Conservation (phyloP, 2,113 vertebrate species). For the Ptilonorhynchus violaceus region DNA sequence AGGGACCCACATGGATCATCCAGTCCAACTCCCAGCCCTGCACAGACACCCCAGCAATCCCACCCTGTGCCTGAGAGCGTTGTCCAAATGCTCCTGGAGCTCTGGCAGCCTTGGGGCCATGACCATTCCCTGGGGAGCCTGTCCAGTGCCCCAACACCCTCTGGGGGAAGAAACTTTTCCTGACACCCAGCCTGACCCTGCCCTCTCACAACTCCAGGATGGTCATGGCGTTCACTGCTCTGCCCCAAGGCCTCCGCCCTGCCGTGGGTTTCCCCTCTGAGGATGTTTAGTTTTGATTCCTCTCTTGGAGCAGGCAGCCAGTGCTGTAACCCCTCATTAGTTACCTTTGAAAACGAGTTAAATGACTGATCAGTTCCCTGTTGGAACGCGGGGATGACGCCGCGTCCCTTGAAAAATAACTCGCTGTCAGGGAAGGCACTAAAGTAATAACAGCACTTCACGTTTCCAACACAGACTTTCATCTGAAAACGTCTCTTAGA, state of each 20-base stretch:
- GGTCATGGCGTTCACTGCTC: not conserved
- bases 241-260: not conserved
- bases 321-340: not conserved
- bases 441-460: not conserved
- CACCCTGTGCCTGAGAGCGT: not conserved
- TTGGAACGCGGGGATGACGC: not conserved
- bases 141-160: not conserved
- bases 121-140: not conserved
- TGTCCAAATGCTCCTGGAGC: not conserved
- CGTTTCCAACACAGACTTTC: not conserved
- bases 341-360: not conserved
- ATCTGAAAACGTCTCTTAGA: not conserved
- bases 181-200: rapidly evolving
- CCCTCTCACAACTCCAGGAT: not conserved
- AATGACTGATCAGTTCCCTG: not conserved
- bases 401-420: not conserved
- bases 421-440: not conserved
- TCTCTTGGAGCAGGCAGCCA: not conserved
- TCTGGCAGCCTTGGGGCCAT: not conserved
- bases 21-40: rapidly evolving
- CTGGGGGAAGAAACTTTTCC: not conserved
- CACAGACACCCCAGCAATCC: not conserved
- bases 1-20: not conserved
- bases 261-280: not conserved
- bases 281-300: not conserved